Base-by-base conservation (phyloP, 2,888 invertebrate genomes). In the Trimorus sp. region DNA sequence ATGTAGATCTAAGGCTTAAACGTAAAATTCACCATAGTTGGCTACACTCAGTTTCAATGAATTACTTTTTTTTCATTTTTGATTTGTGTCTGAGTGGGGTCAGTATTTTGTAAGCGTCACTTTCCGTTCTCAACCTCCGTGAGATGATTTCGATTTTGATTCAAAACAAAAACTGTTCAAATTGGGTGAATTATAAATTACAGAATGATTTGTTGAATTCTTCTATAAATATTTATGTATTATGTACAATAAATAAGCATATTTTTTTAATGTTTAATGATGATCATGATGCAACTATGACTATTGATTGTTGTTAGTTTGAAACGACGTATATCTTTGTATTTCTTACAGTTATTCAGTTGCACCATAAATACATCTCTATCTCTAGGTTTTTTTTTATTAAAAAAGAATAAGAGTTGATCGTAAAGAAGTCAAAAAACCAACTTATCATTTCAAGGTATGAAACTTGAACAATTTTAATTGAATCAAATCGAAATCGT, bases 1-100 rank as follows among this genome's bases (percentile, higher is more conserved):
- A 83, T 85, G 49, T 79, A 79, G 63, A 76, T 65, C 74, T 75
- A 68, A 49, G 70, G 84, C 82, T 83, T 86, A 79, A 85, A 84
- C 85, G 77, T 86, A 87, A 84, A 63, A 79, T 84, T 84, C 84
- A 80, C 83, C 76, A 85, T 82, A 85, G 78, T 84, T 85, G 83
- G 85, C 79, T 79, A 15, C 79, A 79, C 62, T 83, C 80, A 82
- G 68, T 62, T 77, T 83, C 49, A 66, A 83, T n/a, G n/a, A n/a
- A n/a, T 73, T 70, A 65, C 58, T 75, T 82, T 59, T 54, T n/a
- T 63, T 80, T 65, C 40, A 40, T 53, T 63, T 56, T 40, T 82
- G 38, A 9, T 82, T 84, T 85, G 80, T 74, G 66, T 84, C 82
- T 84, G 84, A 86, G 84, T 85, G 83, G 84, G 79, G 80, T 85